Percentiles rank a stretch among this genome's conserved stretches.
These are phyloP conservation scores for Myripristis murdjan DNA, from an alignment of 2,797 vertebrate genomes.

Conservation along the genomic window DNA sequence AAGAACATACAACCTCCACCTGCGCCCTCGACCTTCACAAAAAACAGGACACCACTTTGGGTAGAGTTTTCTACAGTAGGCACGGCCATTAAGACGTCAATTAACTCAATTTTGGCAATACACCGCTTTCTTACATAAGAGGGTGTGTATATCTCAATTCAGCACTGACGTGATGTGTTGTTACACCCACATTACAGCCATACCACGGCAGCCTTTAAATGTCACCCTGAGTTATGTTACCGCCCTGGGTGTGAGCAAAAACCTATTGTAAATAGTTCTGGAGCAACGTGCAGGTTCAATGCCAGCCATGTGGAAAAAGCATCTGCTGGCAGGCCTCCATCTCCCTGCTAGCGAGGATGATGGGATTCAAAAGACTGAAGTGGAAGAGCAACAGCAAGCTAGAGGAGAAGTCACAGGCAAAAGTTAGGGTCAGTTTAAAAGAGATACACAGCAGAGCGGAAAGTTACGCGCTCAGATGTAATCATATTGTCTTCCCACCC, in stretches of 20 bases:
- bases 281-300: constrained; percentile 33
- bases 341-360: constrained; percentile 4
- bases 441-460: background rate
- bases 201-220: constrained; percentile 30
- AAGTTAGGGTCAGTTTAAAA: background rate
- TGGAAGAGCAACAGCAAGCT: background rate
- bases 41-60: constrained; percentile 12
- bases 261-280: background rate
- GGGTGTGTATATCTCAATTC: constrained; percentile 18
- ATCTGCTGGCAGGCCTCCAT: constrained; percentile 16
- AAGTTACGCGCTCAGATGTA: constrained; percentile 3
- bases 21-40: constrained; percentile 5
- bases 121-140: constrained; percentile 36
- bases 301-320: constrained; percentile 38
- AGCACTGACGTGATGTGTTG: constrained; percentile 10
- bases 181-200: constrained; percentile 50
- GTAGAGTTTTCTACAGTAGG: background rate
- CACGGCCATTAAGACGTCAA: background rate
- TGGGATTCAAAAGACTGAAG: background rate
- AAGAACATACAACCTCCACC: constrained; percentile 9
- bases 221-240: constrained; percentile 37
- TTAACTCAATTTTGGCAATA: background rate
- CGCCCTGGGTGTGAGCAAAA: constrained; percentile 58
- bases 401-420: constrained; percentile 6
- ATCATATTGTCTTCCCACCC: constrained; percentile 20